Conservation (phyloP, 2,888 invertebrate species). For the Notocelia uddmanniana region DNA sequence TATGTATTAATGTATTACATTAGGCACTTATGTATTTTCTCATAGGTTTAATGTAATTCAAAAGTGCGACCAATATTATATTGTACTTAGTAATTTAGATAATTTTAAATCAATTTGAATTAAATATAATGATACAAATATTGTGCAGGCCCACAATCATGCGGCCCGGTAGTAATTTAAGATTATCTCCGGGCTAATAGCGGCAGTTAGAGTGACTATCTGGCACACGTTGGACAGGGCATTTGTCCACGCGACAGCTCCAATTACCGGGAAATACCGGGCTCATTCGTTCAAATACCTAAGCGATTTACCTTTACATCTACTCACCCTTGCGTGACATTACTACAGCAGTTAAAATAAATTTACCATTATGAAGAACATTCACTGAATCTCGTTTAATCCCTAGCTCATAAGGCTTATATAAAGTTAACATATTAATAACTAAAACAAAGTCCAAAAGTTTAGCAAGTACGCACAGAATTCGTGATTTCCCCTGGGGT, state of each 20-base stretch:
- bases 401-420: slow-evolving; percentile 50
- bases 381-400: slow-evolving; percentile 42
- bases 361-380: slow-evolving; percentile 17
- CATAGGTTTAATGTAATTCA: neutral
- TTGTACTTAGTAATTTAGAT: neutral
- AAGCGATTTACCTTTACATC: slow-evolving; percentile 66
- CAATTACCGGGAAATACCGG: slow-evolving; percentile 78
- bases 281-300: slow-evolving; percentile 71
- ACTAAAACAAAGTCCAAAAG: slow-evolving; percentile 65
- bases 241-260: slow-evolving; percentile 80
- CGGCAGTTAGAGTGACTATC: slow-evolving; percentile 76
- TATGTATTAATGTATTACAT: neutral
- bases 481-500: slow-evolving; percentile 77
- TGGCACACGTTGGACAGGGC: slow-evolving; percentile 71
- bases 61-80: neutral
- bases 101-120: neutral
- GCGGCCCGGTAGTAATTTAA: slow-evolving; percentile 66
- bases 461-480: slow-evolving; percentile 69
- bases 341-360: slow-evolving; percentile 33
- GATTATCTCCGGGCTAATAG: slow-evolving; percentile 75
- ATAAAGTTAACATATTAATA: slow-evolving; percentile 53
- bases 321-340: slow-evolving; percentile 26
- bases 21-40: neutral
- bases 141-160: slow-evolving; percentile 56
- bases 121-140: slow-evolving; percentile 4